Base-by-base conservation (phyloP, 92 coral and sea anemone species). In the Epizoanthus scotinus region DNA sequence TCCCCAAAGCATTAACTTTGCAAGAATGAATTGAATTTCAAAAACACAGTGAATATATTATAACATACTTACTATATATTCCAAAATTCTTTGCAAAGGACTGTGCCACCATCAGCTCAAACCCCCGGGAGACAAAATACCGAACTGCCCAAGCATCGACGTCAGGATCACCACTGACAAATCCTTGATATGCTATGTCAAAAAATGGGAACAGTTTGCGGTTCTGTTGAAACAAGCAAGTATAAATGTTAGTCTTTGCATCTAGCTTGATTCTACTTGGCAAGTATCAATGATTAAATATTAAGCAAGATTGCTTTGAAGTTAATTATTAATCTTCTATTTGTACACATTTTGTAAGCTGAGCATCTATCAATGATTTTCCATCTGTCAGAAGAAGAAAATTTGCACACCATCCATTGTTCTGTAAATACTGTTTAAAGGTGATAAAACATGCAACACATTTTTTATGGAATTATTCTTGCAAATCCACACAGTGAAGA, bases 81-180 rank as follows among this genome's bases (percentile, higher is more conserved):
- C 99, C 98, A 91, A 96, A 96, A 89, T 90, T 87, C 84, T 96
- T 96, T 47, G 99, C 91, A 87, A 93, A 96, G 42, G 99, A 96
- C 83, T 96, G 99, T 17, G 91, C 96, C 8, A 89, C 90, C 53
- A 90, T 61, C 77, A 91, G 26, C 53, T 96, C 99, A 74, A 93
- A 85, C 17, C 99, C 96, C 52, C 85, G 70, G 4, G 70, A 49
- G 73, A 89, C 96, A 87, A 95, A 91, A 73, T 93, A 55, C 14
- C 99, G 93, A 20, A 89, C 84, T 8, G 93, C 87, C 91, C 93
- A 93, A 0, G 98, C 99, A 86, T 95, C 99, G 1, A 70, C 78
- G 18, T 95, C 98, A 22, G 92, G 78, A 54, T 95, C 90, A 15
- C 99, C 99, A 19, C 92, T 86, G 64, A 89, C 98, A 82, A 95